These are phyloP conservation scores for Drosophila atripex DNA, from an alignment of 2,888 invertebrate species.

Conservation along the genomic window DNA sequence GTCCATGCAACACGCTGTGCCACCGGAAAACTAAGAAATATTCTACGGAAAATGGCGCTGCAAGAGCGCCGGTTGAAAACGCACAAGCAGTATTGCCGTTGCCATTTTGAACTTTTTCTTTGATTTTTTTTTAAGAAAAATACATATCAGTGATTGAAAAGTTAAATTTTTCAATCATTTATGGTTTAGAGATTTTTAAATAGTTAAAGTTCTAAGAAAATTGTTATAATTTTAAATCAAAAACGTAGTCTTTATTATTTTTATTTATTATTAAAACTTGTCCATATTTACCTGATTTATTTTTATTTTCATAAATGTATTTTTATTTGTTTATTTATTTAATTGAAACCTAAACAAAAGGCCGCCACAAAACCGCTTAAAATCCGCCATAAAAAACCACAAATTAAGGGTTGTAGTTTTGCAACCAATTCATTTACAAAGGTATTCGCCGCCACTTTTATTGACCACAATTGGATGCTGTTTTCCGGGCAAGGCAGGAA, in stretches of 20 bases:
- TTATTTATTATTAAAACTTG: neutral
- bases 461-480: neutral
- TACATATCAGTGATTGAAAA: neutral
- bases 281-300: neutral
- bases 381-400: neutral
- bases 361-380: neutral
- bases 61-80: too few species aligned
- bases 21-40: constrained; percentile 3
- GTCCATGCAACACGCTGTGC: neutral
- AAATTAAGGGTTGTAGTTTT: neutral
- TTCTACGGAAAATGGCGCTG: constrained; percentile 3
- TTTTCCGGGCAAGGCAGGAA: neutral
- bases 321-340: neutral
- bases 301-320: neutral
- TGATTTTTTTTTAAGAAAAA: neutral
- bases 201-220: too few species aligned
- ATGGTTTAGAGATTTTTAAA: neutral
- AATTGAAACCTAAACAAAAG: neutral
- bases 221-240: too few species aligned
- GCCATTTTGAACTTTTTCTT: neutral
- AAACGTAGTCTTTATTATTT: too few species aligned
- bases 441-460: neutral
- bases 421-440: neutral
- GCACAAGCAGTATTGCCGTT: too few species aligned
- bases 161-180: neutral